Evolutionary conservation across 2,113 vertebrate species (phyloP).

Genomic region (Thomomys bottae): DNA sequence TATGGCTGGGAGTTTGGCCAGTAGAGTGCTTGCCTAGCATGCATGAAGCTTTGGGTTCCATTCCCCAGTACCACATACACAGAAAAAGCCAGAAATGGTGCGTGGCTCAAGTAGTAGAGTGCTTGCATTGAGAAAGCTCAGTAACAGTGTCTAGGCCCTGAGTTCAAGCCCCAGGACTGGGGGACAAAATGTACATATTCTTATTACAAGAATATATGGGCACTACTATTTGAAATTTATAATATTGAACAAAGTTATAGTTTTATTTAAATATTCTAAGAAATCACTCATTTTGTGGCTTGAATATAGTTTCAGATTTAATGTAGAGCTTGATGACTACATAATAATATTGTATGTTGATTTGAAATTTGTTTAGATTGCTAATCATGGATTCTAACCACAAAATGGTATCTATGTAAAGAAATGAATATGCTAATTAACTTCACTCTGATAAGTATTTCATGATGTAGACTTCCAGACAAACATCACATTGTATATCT

Average conservation of each 20-base stretch:
- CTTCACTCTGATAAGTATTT: background rate
- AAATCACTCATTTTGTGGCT: background rate
- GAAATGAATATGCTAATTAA: background rate
- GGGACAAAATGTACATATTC: background rate
- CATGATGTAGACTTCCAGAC: background rate
- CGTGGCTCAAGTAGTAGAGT: too few relatives aligned
- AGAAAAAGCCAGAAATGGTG: too few relatives aligned
- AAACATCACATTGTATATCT: background rate
- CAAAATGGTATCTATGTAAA: background rate
- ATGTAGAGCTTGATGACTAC: background rate
- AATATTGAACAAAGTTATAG: background rate
- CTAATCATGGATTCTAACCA: background rate
- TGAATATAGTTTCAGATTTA: background rate
- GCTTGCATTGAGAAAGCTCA: too few relatives aligned
- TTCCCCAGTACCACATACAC: too few relatives aligned
- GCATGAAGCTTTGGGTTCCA: too few relatives aligned
- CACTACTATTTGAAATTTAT: conserved; percentile 15
- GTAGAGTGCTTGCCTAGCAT: too few relatives aligned
- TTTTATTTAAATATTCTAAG: conserved; percentile 13
- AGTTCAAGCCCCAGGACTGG: too few relatives aligned
- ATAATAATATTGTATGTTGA: background rate
- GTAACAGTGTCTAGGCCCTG: too few relatives aligned
- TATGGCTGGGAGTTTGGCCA: too few relatives aligned
- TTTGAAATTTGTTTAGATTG: background rate
- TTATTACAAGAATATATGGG: background rate